These are phyloP conservation scores for Struthio camelus DNA, from an alignment of 2,113 vertebrate species.

Conservation along the genomic window DNA sequence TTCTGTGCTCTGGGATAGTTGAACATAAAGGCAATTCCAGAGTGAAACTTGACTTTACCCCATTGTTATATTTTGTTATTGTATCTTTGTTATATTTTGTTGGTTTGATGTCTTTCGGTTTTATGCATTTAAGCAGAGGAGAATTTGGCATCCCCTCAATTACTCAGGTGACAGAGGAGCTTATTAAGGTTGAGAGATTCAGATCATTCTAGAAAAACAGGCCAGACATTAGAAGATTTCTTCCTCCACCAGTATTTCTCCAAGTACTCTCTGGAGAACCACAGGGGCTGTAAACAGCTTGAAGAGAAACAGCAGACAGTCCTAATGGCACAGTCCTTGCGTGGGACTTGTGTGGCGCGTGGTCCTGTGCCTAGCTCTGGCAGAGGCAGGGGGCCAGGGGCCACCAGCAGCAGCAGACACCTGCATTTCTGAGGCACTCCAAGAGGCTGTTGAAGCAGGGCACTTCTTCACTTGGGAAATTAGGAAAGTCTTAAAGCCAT, in stretches of 20 bases:
- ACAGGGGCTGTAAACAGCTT: neutral
- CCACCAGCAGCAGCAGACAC: neutral
- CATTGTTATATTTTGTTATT: no score
- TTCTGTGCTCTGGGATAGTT: neutral
- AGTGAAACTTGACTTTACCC: neutral
- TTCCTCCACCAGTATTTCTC: neutral
- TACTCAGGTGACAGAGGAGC: neutral
- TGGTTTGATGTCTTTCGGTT: neutral
- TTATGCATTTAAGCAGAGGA: neutral
- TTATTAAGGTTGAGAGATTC: neutral
- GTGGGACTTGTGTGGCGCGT: neutral
- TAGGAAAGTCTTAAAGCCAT: neutral
- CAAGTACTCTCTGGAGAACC: neutral
- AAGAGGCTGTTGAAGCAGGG: neutral
- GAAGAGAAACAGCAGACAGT: neutral
- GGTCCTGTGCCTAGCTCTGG: neutral
- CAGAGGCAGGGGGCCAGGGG: rapidly evolving
- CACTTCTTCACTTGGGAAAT: neutral
- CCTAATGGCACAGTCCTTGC: neutral
- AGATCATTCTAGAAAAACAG: neutral
- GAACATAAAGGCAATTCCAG: neutral
- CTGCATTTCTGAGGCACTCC: neutral
- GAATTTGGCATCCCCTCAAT: neutral
- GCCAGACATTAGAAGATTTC: neutral
- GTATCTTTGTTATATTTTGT: no score